Percentiles rank a stretch among this genome's conserved stretches.
phyloP scores from a whole-genome alignment of 2,113 vertebrate species.

The Malurus alboscapulatus region DNA sequence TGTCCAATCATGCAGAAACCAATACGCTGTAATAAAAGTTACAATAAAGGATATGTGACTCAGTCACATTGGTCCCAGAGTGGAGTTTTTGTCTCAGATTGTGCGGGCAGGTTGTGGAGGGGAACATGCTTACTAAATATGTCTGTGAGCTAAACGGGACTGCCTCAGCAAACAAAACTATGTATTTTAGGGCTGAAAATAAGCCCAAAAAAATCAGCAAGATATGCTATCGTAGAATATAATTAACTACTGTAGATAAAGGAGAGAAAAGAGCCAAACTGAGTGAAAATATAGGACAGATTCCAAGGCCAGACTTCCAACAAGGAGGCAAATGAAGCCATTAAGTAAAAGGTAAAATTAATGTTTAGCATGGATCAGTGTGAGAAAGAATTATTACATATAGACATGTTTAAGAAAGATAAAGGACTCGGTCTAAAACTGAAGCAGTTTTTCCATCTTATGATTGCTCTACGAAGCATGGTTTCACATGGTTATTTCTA shows the following conservation, averaged over 20 bases:
- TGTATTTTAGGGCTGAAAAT: not conserved
- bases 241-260: not conserved
- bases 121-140: not conserved
- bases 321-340: not conserved
- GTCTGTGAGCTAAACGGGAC: not conserved
- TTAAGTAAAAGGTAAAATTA: not conserved
- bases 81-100: not conserved
- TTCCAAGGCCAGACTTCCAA: not conserved
- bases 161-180: not conserved
- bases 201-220: not conserved
- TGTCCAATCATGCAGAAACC: not conserved
- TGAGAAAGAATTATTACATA: not conserved
- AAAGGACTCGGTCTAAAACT: not conserved
- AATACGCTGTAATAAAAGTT: not conserved
- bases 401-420: not conserved
- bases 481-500: not conserved
- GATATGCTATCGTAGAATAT: not conserved
- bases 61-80: not conserved
- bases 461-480: not conserved
- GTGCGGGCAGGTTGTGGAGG: no score
- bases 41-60: not conserved
- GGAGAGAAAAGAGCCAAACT: not conserved
- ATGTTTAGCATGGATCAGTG: not conserved
- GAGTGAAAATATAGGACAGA: not conserved
- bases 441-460: not conserved